Conservation (phyloP, 2,113 vertebrate genomes). For the Lucifuga dentata region DNA sequence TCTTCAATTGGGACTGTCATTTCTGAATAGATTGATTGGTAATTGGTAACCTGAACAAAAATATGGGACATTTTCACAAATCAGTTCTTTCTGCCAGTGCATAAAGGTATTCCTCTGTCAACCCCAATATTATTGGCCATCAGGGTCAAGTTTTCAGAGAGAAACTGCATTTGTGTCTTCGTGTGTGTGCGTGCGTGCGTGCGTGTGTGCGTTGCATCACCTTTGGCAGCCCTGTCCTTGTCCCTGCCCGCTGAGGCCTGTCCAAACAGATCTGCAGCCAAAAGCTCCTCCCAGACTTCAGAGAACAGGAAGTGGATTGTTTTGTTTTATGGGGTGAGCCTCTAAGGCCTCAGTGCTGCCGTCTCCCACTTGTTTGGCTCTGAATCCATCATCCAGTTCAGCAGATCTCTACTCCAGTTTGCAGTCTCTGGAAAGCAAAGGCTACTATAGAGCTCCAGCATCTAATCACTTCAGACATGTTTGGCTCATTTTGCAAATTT, state of each 20-base stretch:
- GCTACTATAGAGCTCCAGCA: neutral
- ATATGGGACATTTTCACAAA: slow-evolving; percentile 30
- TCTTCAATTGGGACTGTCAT: too few species aligned
- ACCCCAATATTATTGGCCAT: neutral
- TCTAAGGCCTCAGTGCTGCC: slow-evolving; percentile 35
- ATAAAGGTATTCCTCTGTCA: slow-evolving; percentile 27
- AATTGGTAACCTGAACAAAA: slow-evolving; percentile 16
- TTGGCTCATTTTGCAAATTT: too few species aligned
- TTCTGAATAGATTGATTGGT: too few species aligned
- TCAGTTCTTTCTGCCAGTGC: slow-evolving; percentile 24
- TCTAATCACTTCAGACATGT: neutral
- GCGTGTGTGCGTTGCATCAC: slow-evolving; percentile 10
- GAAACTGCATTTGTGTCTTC: neutral
- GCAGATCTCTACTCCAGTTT: slow-evolving; percentile 10
- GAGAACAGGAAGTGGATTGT: slow-evolving; percentile 76
- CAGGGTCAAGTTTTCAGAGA: too few species aligned
- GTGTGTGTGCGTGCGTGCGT: slow-evolving; percentile 7
- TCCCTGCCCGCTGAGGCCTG: slow-evolving; percentile 42
- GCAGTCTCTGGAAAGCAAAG: slow-evolving; percentile 1
- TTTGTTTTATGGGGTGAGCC: slow-evolving; percentile 64
- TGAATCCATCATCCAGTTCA: slow-evolving; percentile 26
- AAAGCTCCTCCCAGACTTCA: slow-evolving; percentile 55
- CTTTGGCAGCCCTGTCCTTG: slow-evolving; percentile 48
- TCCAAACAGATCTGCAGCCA: slow-evolving; percentile 66
- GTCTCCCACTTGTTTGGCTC: slow-evolving; percentile 54